phyloP scores from a whole-genome alignment of 2,113 vertebrate species.

The Benitochromis conjunctus region DNA sequence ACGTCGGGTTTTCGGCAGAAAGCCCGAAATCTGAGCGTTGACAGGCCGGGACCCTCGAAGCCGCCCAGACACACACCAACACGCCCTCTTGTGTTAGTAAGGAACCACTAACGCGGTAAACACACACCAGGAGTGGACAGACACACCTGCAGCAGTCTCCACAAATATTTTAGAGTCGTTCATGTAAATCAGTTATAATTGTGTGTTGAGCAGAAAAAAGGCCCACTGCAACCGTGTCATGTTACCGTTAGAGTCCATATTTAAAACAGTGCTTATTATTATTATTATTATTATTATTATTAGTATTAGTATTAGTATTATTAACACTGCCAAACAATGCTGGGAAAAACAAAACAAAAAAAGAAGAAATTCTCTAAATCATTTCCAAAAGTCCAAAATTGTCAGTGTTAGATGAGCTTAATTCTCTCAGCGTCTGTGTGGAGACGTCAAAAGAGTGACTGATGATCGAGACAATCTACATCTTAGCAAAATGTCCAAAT shows the following conservation, averaged over 20 bases:
- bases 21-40: not conserved
- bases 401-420: not conserved
- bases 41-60: not conserved
- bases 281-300: not conserved
- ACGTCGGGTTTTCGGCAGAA: not conserved
- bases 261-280: not conserved
- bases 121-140: not conserved
- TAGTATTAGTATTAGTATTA: not conserved
- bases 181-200: not conserved
- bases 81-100: slow-evolving; percentile 72
- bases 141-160: not conserved
- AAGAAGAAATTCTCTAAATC: not conserved
- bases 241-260: not conserved
- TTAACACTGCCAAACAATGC: not conserved
- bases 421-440: not conserved
- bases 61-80: slow-evolving; percentile 38
- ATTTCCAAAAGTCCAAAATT: not conserved
- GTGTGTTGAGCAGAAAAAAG: not conserved
- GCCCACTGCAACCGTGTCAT: not conserved
- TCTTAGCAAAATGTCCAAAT: not conserved
- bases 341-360: not conserved
- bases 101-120: not conserved
- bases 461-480: not conserved
- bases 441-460: not conserved
- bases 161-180: no score